Evolutionary conservation across 2,888 invertebrate species (phyloP).

Genomic region (Scaptodrosophila latifasciaeformis): DNA sequence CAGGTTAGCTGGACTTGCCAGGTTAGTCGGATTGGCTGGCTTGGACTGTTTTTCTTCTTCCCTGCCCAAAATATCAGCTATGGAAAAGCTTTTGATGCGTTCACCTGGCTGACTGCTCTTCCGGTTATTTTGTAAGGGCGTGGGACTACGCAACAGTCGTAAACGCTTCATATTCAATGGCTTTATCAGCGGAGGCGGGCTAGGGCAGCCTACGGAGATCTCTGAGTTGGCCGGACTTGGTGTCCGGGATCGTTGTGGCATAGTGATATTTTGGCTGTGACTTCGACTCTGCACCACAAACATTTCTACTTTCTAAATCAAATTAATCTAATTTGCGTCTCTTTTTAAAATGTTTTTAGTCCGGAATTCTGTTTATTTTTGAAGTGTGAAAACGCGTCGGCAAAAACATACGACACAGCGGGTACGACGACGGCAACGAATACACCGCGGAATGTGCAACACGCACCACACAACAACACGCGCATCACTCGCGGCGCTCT

Average conservation of each 20-base stretch:
- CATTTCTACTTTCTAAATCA: not conserved
- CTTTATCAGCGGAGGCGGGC: conserved; percentile 77
- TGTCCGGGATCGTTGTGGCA: too few relatives aligned
- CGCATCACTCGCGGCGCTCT: conserved; percentile 25
- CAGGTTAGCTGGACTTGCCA: conserved; percentile 1
- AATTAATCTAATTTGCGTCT: not conserved
- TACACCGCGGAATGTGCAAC: conserved; percentile 32
- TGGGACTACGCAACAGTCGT: conserved; percentile 47
- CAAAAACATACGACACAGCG: conserved; percentile 52
- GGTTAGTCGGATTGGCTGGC: conserved; percentile 1
- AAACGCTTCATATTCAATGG: conserved; percentile 75
- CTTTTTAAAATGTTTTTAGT: not conserved
- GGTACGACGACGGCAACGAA: conserved; percentile 16
- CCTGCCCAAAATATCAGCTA: conserved; percentile 88
- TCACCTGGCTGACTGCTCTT: conserved; percentile 74
- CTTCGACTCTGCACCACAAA: not conserved
- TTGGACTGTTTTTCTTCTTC: conserved; percentile 14
- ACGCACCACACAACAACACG: conserved; percentile 52
- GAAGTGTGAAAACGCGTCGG: conserved; percentile 64
- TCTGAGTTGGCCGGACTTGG: conserved; percentile 74
- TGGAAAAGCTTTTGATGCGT: conserved; percentile 93
- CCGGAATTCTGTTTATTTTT: too few relatives aligned
- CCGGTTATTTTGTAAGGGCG: conserved; percentile 34
- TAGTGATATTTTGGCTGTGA: conserved; percentile 35
- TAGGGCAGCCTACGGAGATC: conserved; percentile 75